Percentiles rank a stretch among this genome's conserved stretches.
These are phyloP conservation scores for Dolichopus griseipennis DNA, from an alignment of 2,888 invertebrate species.

Conservation along the genomic window DNA sequence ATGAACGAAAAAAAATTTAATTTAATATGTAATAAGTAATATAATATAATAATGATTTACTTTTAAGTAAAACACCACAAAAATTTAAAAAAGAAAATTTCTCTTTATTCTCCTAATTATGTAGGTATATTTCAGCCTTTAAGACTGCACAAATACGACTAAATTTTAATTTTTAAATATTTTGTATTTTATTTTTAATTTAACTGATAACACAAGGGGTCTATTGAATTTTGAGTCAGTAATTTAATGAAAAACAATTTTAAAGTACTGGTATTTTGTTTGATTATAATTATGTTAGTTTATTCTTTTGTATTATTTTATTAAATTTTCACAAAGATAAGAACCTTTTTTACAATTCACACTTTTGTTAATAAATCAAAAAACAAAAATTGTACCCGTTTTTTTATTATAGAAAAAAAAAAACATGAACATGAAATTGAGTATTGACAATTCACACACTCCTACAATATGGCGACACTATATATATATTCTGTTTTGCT, in stretches of 20 bases:
- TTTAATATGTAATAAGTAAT: background rate
- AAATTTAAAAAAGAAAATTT: too few relatives aligned
- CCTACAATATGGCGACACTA: background rate
- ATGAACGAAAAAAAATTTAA: background rate
- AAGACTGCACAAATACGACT: background rate
- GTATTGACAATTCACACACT: too few relatives aligned
- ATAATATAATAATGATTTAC: background rate
- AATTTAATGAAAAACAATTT: background rate
- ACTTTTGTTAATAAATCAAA: slow-evolving; percentile 3
- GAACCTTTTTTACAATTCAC: background rate
- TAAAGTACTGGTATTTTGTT: background rate
- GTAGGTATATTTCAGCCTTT: too few relatives aligned
- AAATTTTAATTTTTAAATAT: background rate
- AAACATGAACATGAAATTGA: too few relatives aligned
- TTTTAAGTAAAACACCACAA: background rate
- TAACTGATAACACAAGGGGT: background rate
- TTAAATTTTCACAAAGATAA: too few relatives aligned
- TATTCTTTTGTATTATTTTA: background rate
- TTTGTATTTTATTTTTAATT: background rate
- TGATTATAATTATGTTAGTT: too few relatives aligned
- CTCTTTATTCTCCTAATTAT: too few relatives aligned
- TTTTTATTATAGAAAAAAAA: too few relatives aligned
- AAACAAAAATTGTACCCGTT: too few relatives aligned
- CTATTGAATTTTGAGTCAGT: background rate
- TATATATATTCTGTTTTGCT: too few relatives aligned